Base-by-base conservation (phyloP, 2,888 invertebrate species). In the Subacronicta megacephala region DNA sequence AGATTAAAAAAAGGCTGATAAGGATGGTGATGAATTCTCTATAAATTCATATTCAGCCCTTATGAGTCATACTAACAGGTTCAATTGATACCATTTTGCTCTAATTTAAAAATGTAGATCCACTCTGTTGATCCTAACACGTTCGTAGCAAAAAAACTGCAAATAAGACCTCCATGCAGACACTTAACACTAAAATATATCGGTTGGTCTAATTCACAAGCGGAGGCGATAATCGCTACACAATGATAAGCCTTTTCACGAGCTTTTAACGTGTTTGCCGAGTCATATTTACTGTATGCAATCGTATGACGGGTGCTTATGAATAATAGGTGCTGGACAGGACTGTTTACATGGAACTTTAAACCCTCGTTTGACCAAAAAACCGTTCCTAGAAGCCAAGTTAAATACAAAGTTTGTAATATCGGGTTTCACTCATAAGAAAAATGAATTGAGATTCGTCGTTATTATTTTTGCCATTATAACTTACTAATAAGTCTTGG, bases 111-210 rank as follows among this genome's bases (percentile, higher is more conserved):
- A n/a, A n/a, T 31, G 31, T 31, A 6, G 31, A 31, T 31, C 31
- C 31, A 31, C n/a, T n/a, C 31, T n/a, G 4, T n/a, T 31, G 31
- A 12, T 0, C 5, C 31, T 6, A 58, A 38, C 0, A 18, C 5
- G 9, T 17, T 7, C 26, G 16, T 6, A 38, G 50, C 53, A 0
- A 60, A 69, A 66, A 54, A 58, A 43, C 50, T 35, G 60, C 61
- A 64, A 63, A 71, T 50, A 65, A 57, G 80, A 78, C 81, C 80
- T 81, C 83, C 85, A 49, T 63, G 58, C 59, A 63, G 62, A 62
- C 83, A 84, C 81, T 85, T 87, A 84, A 77, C 87, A 81, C 80
- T 60, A 65, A 64, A 75, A 76, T 65, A 67, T 64, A 74, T 72
- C 62, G 66, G 42, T 33, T 56, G 63, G 61, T 64, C 78, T 78